These are phyloP conservation scores for Torymus auratus DNA, from an alignment of 2,888 invertebrate species.

Conservation along the genomic window DNA sequence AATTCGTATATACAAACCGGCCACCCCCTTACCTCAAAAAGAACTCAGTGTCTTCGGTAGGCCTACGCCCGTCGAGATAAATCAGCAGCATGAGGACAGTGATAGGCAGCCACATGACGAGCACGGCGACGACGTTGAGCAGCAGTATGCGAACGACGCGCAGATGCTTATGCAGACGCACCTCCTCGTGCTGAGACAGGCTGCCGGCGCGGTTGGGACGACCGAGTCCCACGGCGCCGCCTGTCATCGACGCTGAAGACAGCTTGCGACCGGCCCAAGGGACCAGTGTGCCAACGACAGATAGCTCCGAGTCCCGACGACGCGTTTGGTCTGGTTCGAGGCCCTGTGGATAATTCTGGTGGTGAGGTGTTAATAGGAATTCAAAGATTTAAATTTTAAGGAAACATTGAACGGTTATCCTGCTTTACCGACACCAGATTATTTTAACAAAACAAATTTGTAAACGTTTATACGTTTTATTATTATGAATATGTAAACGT, in stretches of 20 bases:
- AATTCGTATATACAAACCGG: no score
- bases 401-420: no score
- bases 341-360: constrained; percentile 47
- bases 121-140: constrained; percentile 79
- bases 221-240: constrained; percentile 54
- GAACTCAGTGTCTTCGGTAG: constrained; percentile 77
- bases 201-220: constrained; percentile 75
- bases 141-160: constrained; percentile 78
- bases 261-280: constrained; percentile 77
- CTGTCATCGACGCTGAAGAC: constrained; percentile 73
- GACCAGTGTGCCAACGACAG: constrained; percentile 77
- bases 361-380: not conserved
- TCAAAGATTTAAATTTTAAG: no score
- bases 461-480: no score
- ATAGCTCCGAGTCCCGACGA: constrained; percentile 78
- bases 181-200: constrained; percentile 78
- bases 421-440: no score
- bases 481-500: no score
- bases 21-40: constrained; percentile 72
- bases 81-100: constrained; percentile 79
- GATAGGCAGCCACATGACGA: constrained; percentile 81
- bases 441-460: no score
- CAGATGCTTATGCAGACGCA: constrained; percentile 78
- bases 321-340: constrained; percentile 60
- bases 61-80: constrained; percentile 78